Evolutionary conservation across 2,113 vertebrate species (phyloP), one percentile per base, ranked within the genome.

Genomic region (Hucho hucho): DNA sequence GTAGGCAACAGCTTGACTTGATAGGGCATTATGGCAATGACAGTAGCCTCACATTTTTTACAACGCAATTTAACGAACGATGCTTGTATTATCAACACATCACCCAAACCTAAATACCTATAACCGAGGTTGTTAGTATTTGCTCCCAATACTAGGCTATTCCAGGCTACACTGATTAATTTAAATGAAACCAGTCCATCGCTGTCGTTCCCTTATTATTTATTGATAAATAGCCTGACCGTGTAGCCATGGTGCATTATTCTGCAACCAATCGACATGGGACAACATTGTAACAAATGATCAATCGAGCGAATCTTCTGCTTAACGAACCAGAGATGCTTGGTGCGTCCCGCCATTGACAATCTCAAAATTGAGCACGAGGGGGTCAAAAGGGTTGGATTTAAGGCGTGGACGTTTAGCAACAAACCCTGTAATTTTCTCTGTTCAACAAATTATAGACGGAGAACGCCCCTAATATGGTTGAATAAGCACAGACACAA

Each of bases 271-370:
- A 81, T 80, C 6, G 82, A 82, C 77, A 13, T 73, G 75, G 73
- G 81, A 83, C 78, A 75, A 70, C 75, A 26, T 82, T 59, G 81
- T 83, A 86, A 69, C 72, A 79, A 83, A 76, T 58, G 65, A 89
- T 88, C 87, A 90, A 87, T 84, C 72, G 75, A 70, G 47, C 14
- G 26, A 20, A 74, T 81, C 65, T 67, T 7, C 59, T 81, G 77
- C 77, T 81, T 85, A 86, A 89, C 74, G 16, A 82, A 78, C 79
- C 79, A n/a, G 22, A 0, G 37, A 61, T 18, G 29, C 70, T 72
- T 20, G 22, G 46, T 22, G 18, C 64, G n/a, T 64, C 72, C 22
- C 37, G 18, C 61, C 22, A 24, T 6, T 67, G 11, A n/a, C 43
- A 69, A 28, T 12, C 16, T 59, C 47, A 26, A 66, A 67, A 75